Evolutionary conservation across 2,888 invertebrate genomes (phyloP).

Genomic region (Phyllotreta striolata): DNA sequence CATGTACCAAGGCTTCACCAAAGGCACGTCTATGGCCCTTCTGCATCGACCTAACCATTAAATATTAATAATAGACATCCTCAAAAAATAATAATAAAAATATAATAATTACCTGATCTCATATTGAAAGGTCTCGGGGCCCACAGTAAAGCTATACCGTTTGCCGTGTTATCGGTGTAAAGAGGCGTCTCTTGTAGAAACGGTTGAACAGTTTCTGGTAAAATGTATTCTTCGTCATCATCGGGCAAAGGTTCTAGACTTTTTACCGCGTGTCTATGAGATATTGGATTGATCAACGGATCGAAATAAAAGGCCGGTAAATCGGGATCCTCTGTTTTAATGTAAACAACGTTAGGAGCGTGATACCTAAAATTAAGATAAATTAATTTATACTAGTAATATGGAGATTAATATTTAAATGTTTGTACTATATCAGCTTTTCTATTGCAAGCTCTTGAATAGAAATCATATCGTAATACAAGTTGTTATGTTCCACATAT

Average conservation of each 20-base stretch:
- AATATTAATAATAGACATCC: neutral
- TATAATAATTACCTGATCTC: slow-evolving; percentile 73
- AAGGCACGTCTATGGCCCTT: slow-evolving; percentile 94
- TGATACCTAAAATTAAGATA: slow-evolving; percentile 81
- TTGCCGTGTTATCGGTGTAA: slow-evolving; percentile 98
- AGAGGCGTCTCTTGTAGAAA: slow-evolving; percentile 94
- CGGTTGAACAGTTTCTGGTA: slow-evolving; percentile 90
- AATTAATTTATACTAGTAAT: neutral
- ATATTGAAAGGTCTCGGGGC: slow-evolving; percentile 98
- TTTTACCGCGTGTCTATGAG: slow-evolving; percentile 89
- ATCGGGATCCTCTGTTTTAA: slow-evolving; percentile 99
- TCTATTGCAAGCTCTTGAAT: slow-evolving; percentile 61
- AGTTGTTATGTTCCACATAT: slow-evolving; percentile 64
- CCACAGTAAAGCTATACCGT: slow-evolving; percentile 96
- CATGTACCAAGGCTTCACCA: slow-evolving; percentile 97
- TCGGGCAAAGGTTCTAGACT: slow-evolving; percentile 86
- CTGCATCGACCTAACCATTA: slow-evolving; percentile 76
- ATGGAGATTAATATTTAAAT: slow-evolving; percentile 42
- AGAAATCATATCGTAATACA: slow-evolving; percentile 65
- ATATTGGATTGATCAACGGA: slow-evolving; percentile 98
- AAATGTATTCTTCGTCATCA: slow-evolving; percentile 92
- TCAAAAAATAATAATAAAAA: neutral
- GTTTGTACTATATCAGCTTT: slow-evolving; percentile 68
- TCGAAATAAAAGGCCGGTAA: slow-evolving; percentile 99
- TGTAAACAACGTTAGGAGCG: slow-evolving; percentile 98